Evolutionary conservation across 2,113 vertebrate genomes (phyloP).

Genomic region (Myrmophylax atrothorax): DNA sequence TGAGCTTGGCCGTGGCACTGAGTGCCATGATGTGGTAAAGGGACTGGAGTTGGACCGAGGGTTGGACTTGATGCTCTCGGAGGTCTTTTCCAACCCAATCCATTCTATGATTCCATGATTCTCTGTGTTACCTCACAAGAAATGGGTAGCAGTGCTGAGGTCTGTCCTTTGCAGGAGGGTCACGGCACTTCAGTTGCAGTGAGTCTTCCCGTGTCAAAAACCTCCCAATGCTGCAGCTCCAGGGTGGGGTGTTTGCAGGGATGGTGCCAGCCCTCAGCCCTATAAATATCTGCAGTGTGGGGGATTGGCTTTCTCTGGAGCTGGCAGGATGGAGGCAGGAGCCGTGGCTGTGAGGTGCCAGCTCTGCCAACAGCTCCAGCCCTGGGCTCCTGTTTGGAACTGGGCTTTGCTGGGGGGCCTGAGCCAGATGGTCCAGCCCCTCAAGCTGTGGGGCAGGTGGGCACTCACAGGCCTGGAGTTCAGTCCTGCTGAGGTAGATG

Average conservation of each 20-base stretch:
- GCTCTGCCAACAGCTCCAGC: neutral
- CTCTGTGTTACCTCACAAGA: neutral
- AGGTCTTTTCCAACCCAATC: too few species aligned
- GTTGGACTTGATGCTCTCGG: too few species aligned
- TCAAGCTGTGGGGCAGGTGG: neutral
- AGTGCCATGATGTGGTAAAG: too few species aligned
- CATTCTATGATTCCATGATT: too few species aligned
- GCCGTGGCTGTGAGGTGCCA: neutral
- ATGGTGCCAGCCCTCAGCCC: neutral
- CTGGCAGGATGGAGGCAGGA: neutral
- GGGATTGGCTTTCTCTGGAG: neutral
- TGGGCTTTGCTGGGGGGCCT: neutral
- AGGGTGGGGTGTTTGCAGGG: rapidly evolving
- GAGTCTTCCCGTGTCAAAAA: neutral
- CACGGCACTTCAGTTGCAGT: neutral
- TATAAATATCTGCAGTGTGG: neutral
- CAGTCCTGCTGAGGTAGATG: neutral
- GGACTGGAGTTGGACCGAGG: too few species aligned
- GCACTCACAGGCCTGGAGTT: neutral
- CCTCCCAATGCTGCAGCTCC: rapidly evolving
- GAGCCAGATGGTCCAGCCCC: neutral
- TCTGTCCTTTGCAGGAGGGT: neutral
- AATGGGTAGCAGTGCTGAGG: neutral
- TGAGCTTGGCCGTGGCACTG: too few species aligned
- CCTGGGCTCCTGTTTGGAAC: neutral